Evolutionary conservation across 37 sponge, comb jelly and placozoan species (phyloP), one percentile per base, ranked within the genome.

Genomic region (Crambe crambe): DNA sequence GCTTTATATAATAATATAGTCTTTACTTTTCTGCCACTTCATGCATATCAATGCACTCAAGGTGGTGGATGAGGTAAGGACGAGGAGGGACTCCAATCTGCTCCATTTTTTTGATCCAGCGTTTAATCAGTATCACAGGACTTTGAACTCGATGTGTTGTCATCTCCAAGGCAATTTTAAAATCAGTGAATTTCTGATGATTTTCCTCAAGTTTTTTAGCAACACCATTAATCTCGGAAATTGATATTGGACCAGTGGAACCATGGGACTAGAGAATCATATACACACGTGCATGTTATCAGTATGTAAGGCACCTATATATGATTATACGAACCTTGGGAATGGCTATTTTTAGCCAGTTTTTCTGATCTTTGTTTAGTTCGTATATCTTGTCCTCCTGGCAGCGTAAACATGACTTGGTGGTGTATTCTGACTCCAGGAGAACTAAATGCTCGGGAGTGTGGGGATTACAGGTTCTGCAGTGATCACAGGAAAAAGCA

Each of bases 21-120:
- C 51, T 15, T 34, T 77, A 77, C 77, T 60, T 40, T 36, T 63
- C 44, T 25, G 65, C 64, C 23, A 39, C 63, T 38, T 21, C 8
- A 32, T 42, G 29, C 44, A 64, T 32, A n/a, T 39, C 65, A 4
- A 77, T 61, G 30, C 43, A 64, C 38, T 22, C 63, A 1, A 77
- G 65, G 44, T 64, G 44, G 44, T 77, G 77, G 17, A 77, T 42
- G 37, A 77, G 58, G 65, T 38, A 60, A 43, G 77, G 35, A 23
- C 44, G 63, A 64, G 41, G 22, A 25, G 58, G 43, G 0, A 77
- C 10, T 0, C 31, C 44, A 25, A 56, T 4, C 10, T 42, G 0
- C 44, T 40, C 27, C 64, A 63, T 42, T n/a, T 77, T 64, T n/a
- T 23, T 1, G 3, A 22, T 22, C 63, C 65, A 77, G 12, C 63